Evolutionary conservation across 30 jellyfish, hydroid and myxozoan species (phyloP).

Genomic region (Sanderia malayensis): DNA sequence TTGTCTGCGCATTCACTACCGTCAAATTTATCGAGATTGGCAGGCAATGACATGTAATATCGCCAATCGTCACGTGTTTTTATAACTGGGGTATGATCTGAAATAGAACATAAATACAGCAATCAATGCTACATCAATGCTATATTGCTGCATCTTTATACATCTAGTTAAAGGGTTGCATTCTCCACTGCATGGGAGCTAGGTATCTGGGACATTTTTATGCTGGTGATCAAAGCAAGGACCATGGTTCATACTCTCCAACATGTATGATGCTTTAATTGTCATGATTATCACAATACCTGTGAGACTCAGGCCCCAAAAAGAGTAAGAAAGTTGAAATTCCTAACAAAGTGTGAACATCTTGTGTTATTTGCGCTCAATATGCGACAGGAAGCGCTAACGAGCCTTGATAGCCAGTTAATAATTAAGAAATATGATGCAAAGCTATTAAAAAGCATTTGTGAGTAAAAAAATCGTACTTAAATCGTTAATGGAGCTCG

Average conservation of each 20-base stretch:
- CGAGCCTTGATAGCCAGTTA: too few relatives aligned
- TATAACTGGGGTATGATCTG: constrained; percentile 56
- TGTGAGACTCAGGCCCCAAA: not conserved
- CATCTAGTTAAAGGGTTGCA: too few relatives aligned
- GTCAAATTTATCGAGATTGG: constrained; percentile 59
- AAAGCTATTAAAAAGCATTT: not conserved
- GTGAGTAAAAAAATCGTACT: constrained; percentile 48
- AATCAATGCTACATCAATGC: too few relatives aligned
- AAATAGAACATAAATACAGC: too few relatives aligned
- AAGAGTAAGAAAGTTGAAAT: not conserved
- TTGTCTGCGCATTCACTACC: constrained; percentile 17
- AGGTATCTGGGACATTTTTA: too few relatives aligned
- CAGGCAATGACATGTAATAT: constrained; percentile 67
- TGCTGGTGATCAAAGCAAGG: too few relatives aligned
- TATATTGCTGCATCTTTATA: too few relatives aligned
- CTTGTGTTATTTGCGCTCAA: too few relatives aligned
- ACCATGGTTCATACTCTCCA: too few relatives aligned
- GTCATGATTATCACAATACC: not conserved
- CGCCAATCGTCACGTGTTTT: constrained; percentile 58
- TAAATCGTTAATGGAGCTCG: constrained; percentile 85
- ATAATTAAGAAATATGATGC: not conserved
- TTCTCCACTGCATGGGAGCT: too few relatives aligned
- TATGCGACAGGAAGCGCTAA: too few relatives aligned
- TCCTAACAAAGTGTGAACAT: not conserved
- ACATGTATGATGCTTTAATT: too few relatives aligned